A percentile compares a stretch with the other conserved stretches of the same genome.
These are phyloP conservation scores for Rallus limicola DNA, from an alignment of 2,113 vertebrate genomes.

Conservation along the genomic window DNA sequence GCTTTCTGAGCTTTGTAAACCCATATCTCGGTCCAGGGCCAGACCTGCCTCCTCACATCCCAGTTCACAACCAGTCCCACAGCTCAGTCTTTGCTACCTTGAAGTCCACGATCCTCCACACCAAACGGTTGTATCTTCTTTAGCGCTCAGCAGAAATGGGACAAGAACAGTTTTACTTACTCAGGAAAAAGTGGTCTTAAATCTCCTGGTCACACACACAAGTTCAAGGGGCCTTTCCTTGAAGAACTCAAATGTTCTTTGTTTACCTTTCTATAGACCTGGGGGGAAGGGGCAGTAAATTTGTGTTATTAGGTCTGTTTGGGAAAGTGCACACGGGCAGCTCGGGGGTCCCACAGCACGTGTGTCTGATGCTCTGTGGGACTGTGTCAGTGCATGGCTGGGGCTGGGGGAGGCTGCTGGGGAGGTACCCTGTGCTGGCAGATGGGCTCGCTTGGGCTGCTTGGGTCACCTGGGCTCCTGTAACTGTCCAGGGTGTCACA, in stretches of 20 bases:
- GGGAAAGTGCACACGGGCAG: not conserved
- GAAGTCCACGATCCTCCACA: not conserved
- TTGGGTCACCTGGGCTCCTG: not conserved
- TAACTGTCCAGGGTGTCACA: accelerated
- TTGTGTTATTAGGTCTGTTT: not conserved
- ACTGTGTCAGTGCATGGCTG: accelerated
- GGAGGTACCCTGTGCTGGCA: not conserved
- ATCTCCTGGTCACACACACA: not conserved
- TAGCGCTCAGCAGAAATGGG: not conserved
- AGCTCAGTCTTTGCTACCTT: not conserved
- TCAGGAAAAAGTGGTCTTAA: not conserved
- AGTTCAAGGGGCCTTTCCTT: not conserved
- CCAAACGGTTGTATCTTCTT: not conserved
- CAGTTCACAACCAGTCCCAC: not conserved
- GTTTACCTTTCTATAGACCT: constrained; percentile 23
- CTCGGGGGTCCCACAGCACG: not conserved
- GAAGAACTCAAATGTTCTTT: not conserved
- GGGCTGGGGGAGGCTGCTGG: not conserved
- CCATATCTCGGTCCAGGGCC: constrained; percentile 32
- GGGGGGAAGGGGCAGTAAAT: not conserved
- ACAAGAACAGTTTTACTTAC: not conserved
- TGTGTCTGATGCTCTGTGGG: not conserved
- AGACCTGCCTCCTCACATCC: not conserved
- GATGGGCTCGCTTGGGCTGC: not conserved
- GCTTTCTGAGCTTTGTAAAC: constrained; percentile 59